Evolutionary conservation across 2,113 vertebrate genomes (phyloP), one percentile per base, ranked within the genome.

Genomic region (Diadophis punctatus): DNA sequence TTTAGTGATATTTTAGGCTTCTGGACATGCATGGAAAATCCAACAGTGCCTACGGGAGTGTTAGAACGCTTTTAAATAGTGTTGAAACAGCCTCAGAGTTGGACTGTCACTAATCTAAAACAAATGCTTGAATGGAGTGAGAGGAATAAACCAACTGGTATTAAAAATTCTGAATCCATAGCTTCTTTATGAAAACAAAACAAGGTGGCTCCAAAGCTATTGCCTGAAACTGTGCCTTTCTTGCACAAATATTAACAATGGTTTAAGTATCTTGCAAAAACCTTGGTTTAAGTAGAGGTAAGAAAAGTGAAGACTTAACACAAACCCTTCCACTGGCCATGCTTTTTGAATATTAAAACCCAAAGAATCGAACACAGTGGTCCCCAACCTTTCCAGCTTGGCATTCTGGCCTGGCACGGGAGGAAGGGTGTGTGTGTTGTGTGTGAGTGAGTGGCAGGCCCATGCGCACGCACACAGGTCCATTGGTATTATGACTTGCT

Each of bases 391-490:
- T 68, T 68, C 30, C 30, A 68, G 30, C 1, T 68, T 34, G 14
- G 63, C 12, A 16, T 18, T 30, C 30, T 16, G 2, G n/a, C 4
- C 12, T 16, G 5, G 30, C 5, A 7, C 5, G 12, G 63, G 14
- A 30, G 12, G 30, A 0, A 2, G 6, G 4, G 4, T 46, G n/a
- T n/a, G 25, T 4, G 4, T 12, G 4, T 14, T 5, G 2, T n/a
- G 30, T 68, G 5, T 68, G 0, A 18, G 30, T 18, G n/a, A 18
- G 30, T 34, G 30, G 63, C 2, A 60, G 30, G 30, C 14, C 2
- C 30, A 68, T 2, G 12, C 1, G 1, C 30, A n/a, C 11, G 0
- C 12, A 63, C 11, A n/a, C 30, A n/a, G 11, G 4, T 68, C 60
- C 30, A 68, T n/a, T 14, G 60, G 12, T 90, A 27, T 60, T 46